Conservation (phyloP, 1,140 invertebrate species). For the Drosophila hydei region DNA sequence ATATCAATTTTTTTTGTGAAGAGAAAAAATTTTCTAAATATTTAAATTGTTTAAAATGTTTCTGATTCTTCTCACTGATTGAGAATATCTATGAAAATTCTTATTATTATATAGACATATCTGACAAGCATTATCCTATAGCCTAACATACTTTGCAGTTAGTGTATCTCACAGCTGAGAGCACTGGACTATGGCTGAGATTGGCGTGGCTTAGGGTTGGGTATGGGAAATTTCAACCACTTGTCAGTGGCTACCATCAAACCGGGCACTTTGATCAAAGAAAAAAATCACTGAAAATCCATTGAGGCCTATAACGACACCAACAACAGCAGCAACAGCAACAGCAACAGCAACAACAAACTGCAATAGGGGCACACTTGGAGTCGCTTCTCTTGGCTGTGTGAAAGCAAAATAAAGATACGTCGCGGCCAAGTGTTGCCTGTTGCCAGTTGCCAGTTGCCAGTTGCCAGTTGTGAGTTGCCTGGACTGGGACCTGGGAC, state of each 20-base stretch:
- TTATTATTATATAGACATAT: too few species aligned
- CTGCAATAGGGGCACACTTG: conserved; percentile 51
- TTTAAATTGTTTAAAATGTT: too few species aligned
- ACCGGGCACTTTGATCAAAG: conserved; percentile 74
- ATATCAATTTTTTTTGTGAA: too few species aligned
- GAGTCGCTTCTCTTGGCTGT: conserved; percentile 46
- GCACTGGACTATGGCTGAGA: conserved; percentile 15
- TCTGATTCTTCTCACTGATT: too few species aligned
- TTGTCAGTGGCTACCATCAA: conserved; percentile 65
- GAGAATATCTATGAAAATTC: too few species aligned
- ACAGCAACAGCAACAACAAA: conserved; percentile 32
- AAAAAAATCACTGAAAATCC: conserved; percentile 75
- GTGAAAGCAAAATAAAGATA: conserved; percentile 78
- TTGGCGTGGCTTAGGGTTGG: conserved; percentile 42
- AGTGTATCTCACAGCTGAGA: conserved; percentile 27
- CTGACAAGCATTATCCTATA: background rate
- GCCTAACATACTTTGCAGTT: too few species aligned
- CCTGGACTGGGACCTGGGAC: conserved; percentile 47
- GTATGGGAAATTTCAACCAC: conserved; percentile 74
- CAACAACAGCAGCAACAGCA: conserved; percentile 39
- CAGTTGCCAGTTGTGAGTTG: conserved; percentile 27
- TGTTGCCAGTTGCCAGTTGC: conserved; percentile 52
- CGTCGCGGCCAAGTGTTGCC: conserved; percentile 72
- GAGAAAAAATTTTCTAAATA: too few species aligned
- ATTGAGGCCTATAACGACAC: conserved; percentile 78